Evolutionary conservation across 2,888 invertebrate species (phyloP).

Genomic region (Panorpa germanica): DNA sequence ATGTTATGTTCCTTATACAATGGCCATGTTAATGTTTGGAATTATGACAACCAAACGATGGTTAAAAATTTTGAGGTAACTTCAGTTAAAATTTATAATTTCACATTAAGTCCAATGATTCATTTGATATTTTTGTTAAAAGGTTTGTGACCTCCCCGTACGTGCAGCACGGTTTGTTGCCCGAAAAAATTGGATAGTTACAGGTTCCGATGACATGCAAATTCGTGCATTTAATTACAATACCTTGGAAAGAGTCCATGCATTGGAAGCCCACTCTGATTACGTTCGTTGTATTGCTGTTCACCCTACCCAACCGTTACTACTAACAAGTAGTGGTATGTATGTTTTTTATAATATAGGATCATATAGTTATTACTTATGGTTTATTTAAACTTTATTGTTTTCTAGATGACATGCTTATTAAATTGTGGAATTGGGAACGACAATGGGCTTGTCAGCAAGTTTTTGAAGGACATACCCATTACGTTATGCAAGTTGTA

Average conservation of each 20-base stretch:
- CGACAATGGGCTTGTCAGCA: constrained; percentile 96
- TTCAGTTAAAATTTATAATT: not conserved
- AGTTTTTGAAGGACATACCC: constrained; percentile 97
- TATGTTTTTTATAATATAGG: constrained; percentile 13
- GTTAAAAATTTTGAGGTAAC: constrained; percentile 72
- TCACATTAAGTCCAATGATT: constrained; percentile 1
- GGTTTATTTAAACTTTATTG: constrained; percentile 2
- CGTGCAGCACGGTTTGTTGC: constrained; percentile 91
- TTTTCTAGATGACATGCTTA: constrained; percentile 82
- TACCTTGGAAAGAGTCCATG: constrained; percentile 86
- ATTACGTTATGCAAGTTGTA: constrained; percentile 99
- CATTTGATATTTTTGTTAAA: constrained; percentile 18
- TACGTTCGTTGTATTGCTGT: constrained; percentile 92
- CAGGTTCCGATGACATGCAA: constrained; percentile 93
- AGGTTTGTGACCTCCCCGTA: constrained; percentile 92
- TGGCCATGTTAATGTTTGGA: constrained; percentile 99
- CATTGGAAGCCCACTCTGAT: constrained; percentile 97
- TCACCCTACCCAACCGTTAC: constrained; percentile 93
- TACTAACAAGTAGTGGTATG: constrained; percentile 90
- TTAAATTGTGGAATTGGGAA: constrained; percentile 99
- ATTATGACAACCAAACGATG: constrained; percentile 85
- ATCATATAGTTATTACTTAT: not conserved
- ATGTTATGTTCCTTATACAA: constrained; percentile 96
- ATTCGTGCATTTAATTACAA: constrained; percentile 97
- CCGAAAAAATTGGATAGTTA: constrained; percentile 96